These are phyloP conservation scores for Coptodon rendalli DNA, from an alignment of 2,113 vertebrate species.

Conservation along the genomic window DNA sequence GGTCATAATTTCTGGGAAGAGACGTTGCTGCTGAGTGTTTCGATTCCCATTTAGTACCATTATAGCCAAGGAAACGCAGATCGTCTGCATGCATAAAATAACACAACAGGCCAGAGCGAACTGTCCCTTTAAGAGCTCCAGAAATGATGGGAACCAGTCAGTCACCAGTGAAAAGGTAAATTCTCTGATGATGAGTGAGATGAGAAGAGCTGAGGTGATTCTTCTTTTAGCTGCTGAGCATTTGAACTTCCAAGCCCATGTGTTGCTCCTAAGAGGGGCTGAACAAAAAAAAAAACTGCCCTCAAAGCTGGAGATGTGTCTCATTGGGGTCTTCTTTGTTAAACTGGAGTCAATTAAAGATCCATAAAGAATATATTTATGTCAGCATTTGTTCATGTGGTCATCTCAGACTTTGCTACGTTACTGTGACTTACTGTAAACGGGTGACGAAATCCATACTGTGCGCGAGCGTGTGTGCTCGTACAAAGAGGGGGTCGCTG, in stretches of 20 bases:
- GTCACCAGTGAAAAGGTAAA: not conserved
- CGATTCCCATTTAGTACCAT: not conserved
- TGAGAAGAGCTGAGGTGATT: not conserved
- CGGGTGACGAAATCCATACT: constrained; percentile 1
- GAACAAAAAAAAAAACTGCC: not conserved
- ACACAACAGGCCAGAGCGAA: not conserved
- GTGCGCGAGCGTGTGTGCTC: constrained; percentile 2
- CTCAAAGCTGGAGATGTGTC: not conserved
- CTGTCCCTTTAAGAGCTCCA: not conserved
- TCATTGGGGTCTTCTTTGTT: constrained; percentile 14
- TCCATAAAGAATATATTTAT: not conserved
- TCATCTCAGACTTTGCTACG: not conserved
- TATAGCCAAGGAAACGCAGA: not conserved
- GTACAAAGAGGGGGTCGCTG: constrained; percentile 71
- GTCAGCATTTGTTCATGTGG: not conserved
- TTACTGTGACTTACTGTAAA: not conserved
- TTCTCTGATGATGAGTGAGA: not conserved
- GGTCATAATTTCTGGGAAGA: not conserved
- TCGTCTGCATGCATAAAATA: not conserved
- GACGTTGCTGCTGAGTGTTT: not conserved
- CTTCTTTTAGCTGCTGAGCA: not conserved
- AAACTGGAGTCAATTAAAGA: not conserved
- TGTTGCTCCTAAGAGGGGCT: not conserved
- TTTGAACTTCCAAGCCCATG: not conserved
- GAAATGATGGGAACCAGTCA: not conserved